phyloP scores from a whole-genome alignment of 1,140 invertebrate genomes.

The Eciton burchellii region DNA sequence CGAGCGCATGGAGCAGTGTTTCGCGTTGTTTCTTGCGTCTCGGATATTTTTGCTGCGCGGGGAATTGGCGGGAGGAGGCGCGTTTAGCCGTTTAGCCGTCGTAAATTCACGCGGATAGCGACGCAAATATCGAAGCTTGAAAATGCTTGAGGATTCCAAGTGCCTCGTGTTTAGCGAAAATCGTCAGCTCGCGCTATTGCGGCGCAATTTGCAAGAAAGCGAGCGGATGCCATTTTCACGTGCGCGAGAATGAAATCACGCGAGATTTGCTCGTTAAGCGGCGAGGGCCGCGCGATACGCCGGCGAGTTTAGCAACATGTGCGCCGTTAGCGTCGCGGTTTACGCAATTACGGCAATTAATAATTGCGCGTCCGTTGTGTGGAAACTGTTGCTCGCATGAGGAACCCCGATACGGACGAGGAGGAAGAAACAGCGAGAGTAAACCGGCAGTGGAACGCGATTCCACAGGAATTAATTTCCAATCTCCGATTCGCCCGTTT shows the following conservation, averaged over 20 bases:
- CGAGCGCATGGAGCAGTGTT: no score
- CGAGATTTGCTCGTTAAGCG: constrained; percentile 61
- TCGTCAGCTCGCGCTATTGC: not conserved
- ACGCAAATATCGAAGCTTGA: not conserved
- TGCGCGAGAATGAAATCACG: constrained; percentile 61
- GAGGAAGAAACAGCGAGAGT: not conserved
- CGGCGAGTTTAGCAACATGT: constrained; percentile 66
- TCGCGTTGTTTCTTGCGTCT: no score
- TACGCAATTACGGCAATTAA: constrained; percentile 68
- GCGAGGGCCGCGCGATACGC: constrained; percentile 20
- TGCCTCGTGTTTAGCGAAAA: constrained; percentile 2
- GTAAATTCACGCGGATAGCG: no score
- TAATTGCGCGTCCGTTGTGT: constrained; percentile 67
- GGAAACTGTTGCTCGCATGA: constrained; percentile 51
- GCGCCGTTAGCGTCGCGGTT: constrained; percentile 46
- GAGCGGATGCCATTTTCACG: constrained; percentile 52
- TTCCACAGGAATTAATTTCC: constrained; percentile 58
- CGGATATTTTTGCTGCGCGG: no score
- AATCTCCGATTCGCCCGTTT: constrained; percentile 67
- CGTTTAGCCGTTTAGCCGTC: not conserved
- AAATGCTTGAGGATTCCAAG: not conserved
- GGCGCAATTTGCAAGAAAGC: constrained; percentile 47
- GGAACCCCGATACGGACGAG: not conserved
- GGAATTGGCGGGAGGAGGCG: no score
- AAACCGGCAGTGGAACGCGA: not conserved